A percentile compares a stretch with the other conserved stretches of the same genome.
These are phyloP conservation scores for Chinchilla lanigera DNA, from an alignment of 2,113 vertebrate species.

Conservation along the genomic window DNA sequence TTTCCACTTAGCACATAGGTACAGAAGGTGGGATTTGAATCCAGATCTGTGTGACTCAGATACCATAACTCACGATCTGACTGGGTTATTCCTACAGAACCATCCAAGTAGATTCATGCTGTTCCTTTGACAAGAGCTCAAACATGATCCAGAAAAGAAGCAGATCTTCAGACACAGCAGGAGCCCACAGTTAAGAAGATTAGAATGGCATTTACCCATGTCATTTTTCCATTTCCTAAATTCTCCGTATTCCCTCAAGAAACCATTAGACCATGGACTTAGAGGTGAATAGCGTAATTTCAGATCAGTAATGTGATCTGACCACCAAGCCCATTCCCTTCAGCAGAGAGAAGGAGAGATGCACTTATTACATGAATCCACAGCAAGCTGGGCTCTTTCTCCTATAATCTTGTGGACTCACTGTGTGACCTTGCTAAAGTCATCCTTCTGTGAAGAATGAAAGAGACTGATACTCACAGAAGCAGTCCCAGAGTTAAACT, in stretches of 20 bases:
- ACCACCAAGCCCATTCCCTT: not conserved
- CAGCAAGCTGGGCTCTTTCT: conserved; percentile 6
- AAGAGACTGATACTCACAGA: not conserved
- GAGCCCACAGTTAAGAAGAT: not conserved
- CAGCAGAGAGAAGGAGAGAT: not conserved
- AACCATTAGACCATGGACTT: not conserved
- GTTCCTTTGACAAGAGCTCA: not conserved
- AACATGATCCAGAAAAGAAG: not conserved
- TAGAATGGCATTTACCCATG: not conserved
- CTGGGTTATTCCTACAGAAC: not conserved
- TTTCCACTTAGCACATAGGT: not conserved
- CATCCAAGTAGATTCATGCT: not conserved
- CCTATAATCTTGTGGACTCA: not conserved
- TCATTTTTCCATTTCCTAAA: not conserved
- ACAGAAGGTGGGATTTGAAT: not conserved
- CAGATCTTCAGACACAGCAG: not conserved
- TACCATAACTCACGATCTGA: not conserved
- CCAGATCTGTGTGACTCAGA: not conserved
- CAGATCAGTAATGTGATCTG: not conserved
- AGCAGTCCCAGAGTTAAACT: not conserved
- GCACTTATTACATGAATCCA: not conserved
- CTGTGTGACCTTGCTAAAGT: not conserved
- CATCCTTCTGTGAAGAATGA: not conserved
- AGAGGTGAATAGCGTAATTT: not conserved
- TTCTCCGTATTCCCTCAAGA: not conserved